A percentile compares a stretch with the other conserved stretches of the same genome.
Evolutionary conservation across 2,797 vertebrate species (phyloP).

Genomic region (Poecilia velifera): DNA sequence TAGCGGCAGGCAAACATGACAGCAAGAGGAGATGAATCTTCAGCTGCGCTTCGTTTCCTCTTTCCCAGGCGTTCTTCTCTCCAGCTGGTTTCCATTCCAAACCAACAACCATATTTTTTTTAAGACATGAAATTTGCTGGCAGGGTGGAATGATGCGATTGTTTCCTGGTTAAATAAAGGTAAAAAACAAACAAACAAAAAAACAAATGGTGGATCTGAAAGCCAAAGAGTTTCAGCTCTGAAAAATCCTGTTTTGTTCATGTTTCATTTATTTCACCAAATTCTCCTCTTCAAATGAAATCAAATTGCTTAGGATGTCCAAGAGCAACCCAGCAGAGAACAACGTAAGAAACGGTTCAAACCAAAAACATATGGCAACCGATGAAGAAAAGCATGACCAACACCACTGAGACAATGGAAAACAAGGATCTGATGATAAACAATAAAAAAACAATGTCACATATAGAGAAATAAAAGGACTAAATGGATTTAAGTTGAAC

Average conservation of each 20-base stretch:
- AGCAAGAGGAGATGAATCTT: slow-evolving; percentile 48
- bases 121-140: neutral
- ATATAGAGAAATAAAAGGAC: neutral
- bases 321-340: neutral
- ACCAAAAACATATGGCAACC: neutral
- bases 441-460: neutral
- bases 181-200: neutral
- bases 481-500: neutral
- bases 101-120: neutral
- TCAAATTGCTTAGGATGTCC: neutral
- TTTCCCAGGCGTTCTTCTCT: neutral
- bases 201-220: neutral
- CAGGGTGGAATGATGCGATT: neutral
- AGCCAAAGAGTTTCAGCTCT: neutral
- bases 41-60: slow-evolving; percentile 18
- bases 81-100: slow-evolving; percentile 1
- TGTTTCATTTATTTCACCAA: neutral
- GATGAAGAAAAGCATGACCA: neutral
- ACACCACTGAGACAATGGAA: neutral
- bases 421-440: neutral
- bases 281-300: neutral
- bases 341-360: neutral
- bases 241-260: neutral
- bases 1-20: slow-evolving; percentile 47
- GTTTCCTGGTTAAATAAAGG: neutral